Base-by-base conservation (phyloP, 2,888 invertebrate genomes). In the Spisula subtruncata region DNA sequence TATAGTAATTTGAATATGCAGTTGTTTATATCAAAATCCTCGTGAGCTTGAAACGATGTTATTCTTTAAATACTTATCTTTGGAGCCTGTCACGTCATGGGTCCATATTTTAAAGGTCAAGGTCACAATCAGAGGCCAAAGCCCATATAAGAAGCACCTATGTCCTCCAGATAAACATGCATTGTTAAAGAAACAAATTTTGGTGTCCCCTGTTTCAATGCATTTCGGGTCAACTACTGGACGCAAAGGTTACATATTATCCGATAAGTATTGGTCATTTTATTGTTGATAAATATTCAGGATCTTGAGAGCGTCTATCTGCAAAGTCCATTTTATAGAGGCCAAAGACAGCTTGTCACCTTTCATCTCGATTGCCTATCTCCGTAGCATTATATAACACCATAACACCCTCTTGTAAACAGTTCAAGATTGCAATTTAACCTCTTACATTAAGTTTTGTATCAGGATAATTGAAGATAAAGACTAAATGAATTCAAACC, bases 401-500 rank as follows among this genome's bases (percentile, higher is more conserved):
- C 16, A 1, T 51, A 51, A 51, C 51, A 51, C 51, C 16, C 51
- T 66, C 60, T 66, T 66, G 60, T 66, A n/a, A 66, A 66, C 60
- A 66, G 2, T 0, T 25, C 60, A 66, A 66, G 60, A 25, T 12
- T 12, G 60, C n/a, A 25, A 25, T 25, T 66, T 66, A n/a, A 66
- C 60, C 60, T n/a, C n/a, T 25, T 25, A 66, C 60, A 10, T 66
- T 25, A 66, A 20, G 25, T 66, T 25, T n/a, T 25, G 25, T 66
- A 66, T 66, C 60, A 25, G 25, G 60, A 25, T 66, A 66, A 66
- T 66, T 25, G 25, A 10, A 66, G 25, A 66, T 25, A 66, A 66
- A 66, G 25, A 66, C 8, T n/a, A 66, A 66, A 75, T 32, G 75
- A 75, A 75, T 75, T 35, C 75, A 35, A 75, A 75, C 75, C 60